Conservation (phyloP, 1,140 invertebrate species). For the Rhopalosiphum maidis region DNA sequence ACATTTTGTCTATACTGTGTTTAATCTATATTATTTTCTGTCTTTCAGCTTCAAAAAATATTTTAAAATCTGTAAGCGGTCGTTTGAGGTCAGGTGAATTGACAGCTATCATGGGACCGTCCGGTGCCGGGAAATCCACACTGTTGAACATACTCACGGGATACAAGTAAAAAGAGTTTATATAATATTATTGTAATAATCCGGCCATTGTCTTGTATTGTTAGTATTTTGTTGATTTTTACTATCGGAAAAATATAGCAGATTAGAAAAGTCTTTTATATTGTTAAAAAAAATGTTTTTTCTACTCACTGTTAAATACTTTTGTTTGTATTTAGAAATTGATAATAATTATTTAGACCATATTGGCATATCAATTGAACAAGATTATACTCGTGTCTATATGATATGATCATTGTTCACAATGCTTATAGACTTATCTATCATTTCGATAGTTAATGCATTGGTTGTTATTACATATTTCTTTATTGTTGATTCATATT, state of each 20-base stretch:
- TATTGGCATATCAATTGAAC: neutral
- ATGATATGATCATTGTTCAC: neutral
- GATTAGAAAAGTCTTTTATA: neutral
- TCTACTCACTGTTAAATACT: neutral
- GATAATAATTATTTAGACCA: neutral
- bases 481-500: neutral
- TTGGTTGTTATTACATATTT: neutral
- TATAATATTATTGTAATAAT: neutral
- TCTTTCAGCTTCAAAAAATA: slow-evolving; percentile 76
- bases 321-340: neutral
- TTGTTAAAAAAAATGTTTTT: too few species aligned
- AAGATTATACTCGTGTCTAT: neutral
- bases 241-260: neutral
- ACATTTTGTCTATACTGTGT: neutral
- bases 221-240: neutral
- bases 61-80: slow-evolving; percentile 84
- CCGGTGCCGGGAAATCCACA: slow-evolving; percentile 89
- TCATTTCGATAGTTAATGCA: neutral
- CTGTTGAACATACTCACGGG: slow-evolving; percentile 86
- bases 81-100: slow-evolving; percentile 82
- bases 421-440: neutral
- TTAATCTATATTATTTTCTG: slow-evolving; percentile 5
- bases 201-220: neutral
- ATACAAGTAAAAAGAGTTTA: slow-evolving; percentile 72
- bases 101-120: slow-evolving; percentile 94